These are phyloP conservation scores for Paguma larvata DNA, from an alignment of 2,797 vertebrate species.

Conservation along the genomic window DNA sequence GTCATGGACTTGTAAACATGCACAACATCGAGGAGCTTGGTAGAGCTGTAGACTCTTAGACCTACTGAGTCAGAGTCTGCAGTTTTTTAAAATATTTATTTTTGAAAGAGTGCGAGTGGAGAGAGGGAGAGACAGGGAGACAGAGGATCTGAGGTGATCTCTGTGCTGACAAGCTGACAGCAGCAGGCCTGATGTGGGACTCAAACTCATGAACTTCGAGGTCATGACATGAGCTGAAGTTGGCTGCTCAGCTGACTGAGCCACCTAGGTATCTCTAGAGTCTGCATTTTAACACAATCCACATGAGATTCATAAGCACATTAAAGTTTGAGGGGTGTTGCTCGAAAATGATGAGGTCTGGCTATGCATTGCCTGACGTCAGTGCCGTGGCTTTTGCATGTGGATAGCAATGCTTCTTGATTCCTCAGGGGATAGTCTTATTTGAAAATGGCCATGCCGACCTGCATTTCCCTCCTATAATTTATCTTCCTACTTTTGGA, in stretches of 20 bases:
- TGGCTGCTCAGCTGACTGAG: no score
- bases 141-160: no score
- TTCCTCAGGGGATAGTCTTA: neutral
- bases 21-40: neutral
- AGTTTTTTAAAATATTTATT: neutral
- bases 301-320: neutral
- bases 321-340: neutral
- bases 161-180: no score
- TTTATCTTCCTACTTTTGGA: neutral
- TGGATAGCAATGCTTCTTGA: neutral
- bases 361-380: accelerated
- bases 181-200: no score
- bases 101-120: no score
- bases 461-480: neutral
- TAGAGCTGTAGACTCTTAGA: neutral
- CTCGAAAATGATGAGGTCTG: neutral
- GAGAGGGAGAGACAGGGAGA: no score
- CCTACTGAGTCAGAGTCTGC: neutral
- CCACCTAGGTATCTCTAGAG: neutral
- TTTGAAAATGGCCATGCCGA: neutral
- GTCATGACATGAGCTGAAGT: no score
- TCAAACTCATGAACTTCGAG: no score
- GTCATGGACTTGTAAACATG: neutral
- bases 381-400: neutral
- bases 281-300: neutral